Percentiles rank a stretch among this genome's conserved stretches.
phyloP scores from a whole-genome alignment of 2,888 invertebrate species.

The Caenorhabditis sp. region DNA sequence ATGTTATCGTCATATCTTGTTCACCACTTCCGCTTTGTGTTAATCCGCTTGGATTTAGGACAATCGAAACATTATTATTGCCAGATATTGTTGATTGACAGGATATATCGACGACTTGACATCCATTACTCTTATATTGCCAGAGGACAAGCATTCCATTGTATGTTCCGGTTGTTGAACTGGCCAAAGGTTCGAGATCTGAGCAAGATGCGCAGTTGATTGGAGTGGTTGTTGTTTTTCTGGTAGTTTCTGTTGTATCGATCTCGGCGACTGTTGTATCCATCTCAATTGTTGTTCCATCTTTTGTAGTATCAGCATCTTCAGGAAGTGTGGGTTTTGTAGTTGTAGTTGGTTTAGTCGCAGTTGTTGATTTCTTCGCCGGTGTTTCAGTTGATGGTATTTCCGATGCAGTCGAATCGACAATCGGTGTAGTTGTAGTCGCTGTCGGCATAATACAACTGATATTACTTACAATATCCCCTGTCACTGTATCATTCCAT shows the following conservation, averaged over 20 bases:
- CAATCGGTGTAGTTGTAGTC: slow-evolving; percentile 16
- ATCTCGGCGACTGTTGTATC: slow-evolving; percentile 16
- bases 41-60: slow-evolving; percentile 19
- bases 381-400: slow-evolving; percentile 31
- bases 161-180: slow-evolving; percentile 12
- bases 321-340: slow-evolving; percentile 23
- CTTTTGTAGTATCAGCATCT: slow-evolving; percentile 18
- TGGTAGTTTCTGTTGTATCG: slow-evolving; percentile 11
- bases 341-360: slow-evolving; percentile 24
- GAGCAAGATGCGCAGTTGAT: slow-evolving; percentile 18
- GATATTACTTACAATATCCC: slow-evolving; percentile 38
- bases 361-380: slow-evolving; percentile 17
- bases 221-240: slow-evolving; percentile 10
- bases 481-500: slow-evolving; percentile 38
- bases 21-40: slow-evolving; percentile 21
- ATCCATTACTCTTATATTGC: slow-evolving; percentile 27
- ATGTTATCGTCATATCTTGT: slow-evolving; percentile 20
- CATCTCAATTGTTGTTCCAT: neutral
- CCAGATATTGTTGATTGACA: slow-evolving; percentile 28
- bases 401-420: slow-evolving; percentile 18
- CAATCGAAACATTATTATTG: slow-evolving; percentile 16
- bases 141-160: slow-evolving; percentile 34
- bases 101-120: slow-evolving; percentile 28
- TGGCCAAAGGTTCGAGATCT: slow-evolving; percentile 17
- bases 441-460: slow-evolving; percentile 37